phyloP scores from a whole-genome alignment of 2,888 invertebrate species.

The Hesperia comma region DNA sequence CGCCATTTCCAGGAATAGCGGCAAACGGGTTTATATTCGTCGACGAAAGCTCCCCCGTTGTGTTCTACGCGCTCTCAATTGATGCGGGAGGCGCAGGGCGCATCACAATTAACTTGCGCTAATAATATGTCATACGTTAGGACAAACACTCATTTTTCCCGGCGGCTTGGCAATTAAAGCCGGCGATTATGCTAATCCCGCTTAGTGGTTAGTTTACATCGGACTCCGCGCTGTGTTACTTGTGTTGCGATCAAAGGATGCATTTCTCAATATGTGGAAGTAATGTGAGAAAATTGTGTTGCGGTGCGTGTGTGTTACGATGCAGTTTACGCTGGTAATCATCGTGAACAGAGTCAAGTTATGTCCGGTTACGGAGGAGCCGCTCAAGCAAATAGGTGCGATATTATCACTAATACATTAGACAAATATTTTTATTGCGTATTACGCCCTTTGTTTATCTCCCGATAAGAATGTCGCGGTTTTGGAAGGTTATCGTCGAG shows the following conservation, averaged over 20 bases:
- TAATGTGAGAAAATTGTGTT: constrained; percentile 63
- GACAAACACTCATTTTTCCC: constrained; percentile 67
- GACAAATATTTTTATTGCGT: too few species aligned
- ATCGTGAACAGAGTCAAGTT: constrained; percentile 78
- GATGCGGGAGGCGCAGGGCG: constrained; percentile 80
- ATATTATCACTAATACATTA: background rate
- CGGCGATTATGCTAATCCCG: constrained; percentile 75
- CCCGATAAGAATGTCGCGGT: background rate
- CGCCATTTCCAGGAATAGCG: constrained; percentile 75
- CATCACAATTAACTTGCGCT: constrained; percentile 78
- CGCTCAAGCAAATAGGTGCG: constrained; percentile 71
- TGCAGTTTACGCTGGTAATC: constrained; percentile 81
- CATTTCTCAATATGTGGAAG: constrained; percentile 64
- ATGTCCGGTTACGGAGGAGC: constrained; percentile 73
- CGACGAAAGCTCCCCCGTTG: constrained; percentile 77
- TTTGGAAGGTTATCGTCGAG: background rate
- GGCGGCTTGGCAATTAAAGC: constrained; percentile 69
- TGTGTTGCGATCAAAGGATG: constrained; percentile 75
- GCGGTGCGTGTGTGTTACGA: constrained; percentile 54
- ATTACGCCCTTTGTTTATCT: background rate
- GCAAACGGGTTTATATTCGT: constrained; percentile 76
- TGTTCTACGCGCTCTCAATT: constrained; percentile 67
- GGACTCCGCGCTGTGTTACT: constrained; percentile 66
- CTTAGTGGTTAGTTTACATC: constrained; percentile 79
- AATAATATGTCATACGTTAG: constrained; percentile 64